A percentile compares a stretch with the other conserved stretches of the same genome.
These are phyloP conservation scores for Eubasilissa regina DNA, from an alignment of 1,140 invertebrate genomes.

Conservation along the genomic window DNA sequence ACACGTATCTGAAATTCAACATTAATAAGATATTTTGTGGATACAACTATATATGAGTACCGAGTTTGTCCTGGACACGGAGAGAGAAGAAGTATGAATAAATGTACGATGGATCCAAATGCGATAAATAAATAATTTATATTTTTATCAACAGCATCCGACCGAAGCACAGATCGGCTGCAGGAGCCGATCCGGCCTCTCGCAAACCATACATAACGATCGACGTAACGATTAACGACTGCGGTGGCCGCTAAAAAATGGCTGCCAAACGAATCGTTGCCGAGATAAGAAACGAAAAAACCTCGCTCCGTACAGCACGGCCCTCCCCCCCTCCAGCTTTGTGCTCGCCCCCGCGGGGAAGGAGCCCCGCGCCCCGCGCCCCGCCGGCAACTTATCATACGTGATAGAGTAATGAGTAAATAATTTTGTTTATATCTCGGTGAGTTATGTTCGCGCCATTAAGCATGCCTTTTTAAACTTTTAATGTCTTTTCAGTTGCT, in stretches of 20 bases:
- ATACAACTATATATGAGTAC: no score
- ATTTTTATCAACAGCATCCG: constrained; percentile 21
- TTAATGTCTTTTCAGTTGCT: constrained; percentile 35
- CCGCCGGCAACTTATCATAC: constrained; percentile 29
- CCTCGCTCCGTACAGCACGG: not conserved
- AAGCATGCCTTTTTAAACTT: constrained; percentile 25
- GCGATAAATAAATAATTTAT: constrained; percentile 31
- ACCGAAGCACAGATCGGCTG: constrained; percentile 22
- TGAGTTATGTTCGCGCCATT: constrained; percentile 41
- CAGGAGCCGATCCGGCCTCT: constrained; percentile 40
- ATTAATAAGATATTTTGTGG: no score
- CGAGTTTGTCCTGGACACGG: no score
- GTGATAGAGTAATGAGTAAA: constrained; percentile 43
- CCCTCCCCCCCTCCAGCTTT: not conserved
- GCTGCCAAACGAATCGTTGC: constrained; percentile 61
- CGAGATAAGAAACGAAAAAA: constrained; percentile 60
- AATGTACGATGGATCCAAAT: no score
- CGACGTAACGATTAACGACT: constrained; percentile 59
- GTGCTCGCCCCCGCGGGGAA: not conserved
- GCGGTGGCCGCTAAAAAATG: constrained; percentile 61
- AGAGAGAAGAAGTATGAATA: no score
- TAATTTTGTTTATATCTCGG: constrained; percentile 43
- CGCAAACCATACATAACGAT: constrained; percentile 59
- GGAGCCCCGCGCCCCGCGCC: not conserved
- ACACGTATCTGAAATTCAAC: no score